These are phyloP conservation scores for Neodon shergylaensis DNA, from an alignment of 2,113 vertebrate genomes.

Conservation along the genomic window DNA sequence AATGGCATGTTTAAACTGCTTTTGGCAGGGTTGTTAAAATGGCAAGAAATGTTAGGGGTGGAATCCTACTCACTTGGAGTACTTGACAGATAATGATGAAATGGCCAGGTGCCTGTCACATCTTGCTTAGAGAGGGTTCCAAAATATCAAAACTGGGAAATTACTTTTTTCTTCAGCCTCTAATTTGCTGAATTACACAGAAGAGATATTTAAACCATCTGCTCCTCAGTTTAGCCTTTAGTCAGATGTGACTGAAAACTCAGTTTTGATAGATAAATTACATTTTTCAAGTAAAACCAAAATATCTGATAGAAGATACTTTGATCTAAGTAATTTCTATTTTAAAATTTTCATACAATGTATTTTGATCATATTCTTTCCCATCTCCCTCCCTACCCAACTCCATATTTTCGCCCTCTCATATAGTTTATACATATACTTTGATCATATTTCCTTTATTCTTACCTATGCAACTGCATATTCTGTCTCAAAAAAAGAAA, in stretches of 20 bases:
- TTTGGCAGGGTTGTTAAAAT: slow-evolving; percentile 43
- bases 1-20: background rate
- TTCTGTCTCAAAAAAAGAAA: background rate
- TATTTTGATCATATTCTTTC: background rate
- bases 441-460: background rate
- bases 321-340: background rate
- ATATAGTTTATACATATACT: background rate
- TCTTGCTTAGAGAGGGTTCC: slow-evolving; percentile 7
- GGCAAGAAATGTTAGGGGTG: slow-evolving; percentile 43
- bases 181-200: slow-evolving; percentile 41
- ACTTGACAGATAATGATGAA: background rate
- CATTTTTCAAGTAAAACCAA: slow-evolving; percentile 37
- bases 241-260: slow-evolving; percentile 45
- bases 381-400: background rate
- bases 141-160: background rate
- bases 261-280: background rate
- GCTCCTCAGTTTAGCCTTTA: slow-evolving; percentile 43
- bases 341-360: background rate
- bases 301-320: background rate
- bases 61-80: background rate
- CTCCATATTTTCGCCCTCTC: background rate
- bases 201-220: slow-evolving; percentile 44
- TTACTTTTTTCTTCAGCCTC: background rate
- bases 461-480: background rate
- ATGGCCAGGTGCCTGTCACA: background rate